Percentiles rank a stretch among this genome's conserved stretches.
These are phyloP conservation scores for Nematolebias whitei DNA, from an alignment of 2,113 vertebrate genomes.

Conservation along the genomic window DNA sequence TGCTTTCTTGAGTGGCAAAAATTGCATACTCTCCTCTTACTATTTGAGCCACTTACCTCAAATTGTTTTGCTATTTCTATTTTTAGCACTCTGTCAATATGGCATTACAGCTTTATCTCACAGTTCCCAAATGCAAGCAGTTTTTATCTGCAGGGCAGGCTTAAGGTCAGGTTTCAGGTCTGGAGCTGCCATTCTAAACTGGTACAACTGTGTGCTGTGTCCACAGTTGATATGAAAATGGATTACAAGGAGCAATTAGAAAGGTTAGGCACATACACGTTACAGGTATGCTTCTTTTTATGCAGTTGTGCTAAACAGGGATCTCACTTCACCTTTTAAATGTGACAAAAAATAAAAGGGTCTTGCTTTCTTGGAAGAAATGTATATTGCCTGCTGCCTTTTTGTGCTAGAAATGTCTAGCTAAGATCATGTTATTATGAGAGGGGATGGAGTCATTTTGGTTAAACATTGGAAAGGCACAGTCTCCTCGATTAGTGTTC, in stretches of 20 bases:
- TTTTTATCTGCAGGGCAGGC: slow-evolving; percentile 29
- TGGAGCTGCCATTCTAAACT: background rate
- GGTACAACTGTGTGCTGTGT: background rate
- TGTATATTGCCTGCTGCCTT: too few species aligned
- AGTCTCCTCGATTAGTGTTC: too few species aligned
- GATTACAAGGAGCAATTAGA: background rate
- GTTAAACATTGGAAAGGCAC: too few species aligned
- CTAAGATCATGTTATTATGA: too few species aligned
- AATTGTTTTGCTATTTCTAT: slow-evolving; percentile 47
- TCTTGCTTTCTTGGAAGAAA: too few species aligned
- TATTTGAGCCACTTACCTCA: slow-evolving; percentile 32
- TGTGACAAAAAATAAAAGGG: too few species aligned
- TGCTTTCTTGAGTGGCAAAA: slow-evolving; percentile 32
- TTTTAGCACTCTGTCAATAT: slow-evolving; percentile 49
- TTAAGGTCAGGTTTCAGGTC: slow-evolving; percentile 33
- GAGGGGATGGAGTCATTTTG: too few species aligned
- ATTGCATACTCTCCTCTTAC: slow-evolving; percentile 18
- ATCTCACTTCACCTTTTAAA: too few species aligned
- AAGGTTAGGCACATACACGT: too few species aligned
- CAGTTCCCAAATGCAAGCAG: slow-evolving; percentile 41
- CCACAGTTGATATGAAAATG: slow-evolving; percentile 1
- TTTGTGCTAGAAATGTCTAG: too few species aligned
- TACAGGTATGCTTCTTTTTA: too few species aligned
- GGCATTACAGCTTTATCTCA: slow-evolving; percentile 47
- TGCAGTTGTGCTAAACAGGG: too few species aligned